phyloP scores from a whole-genome alignment of 2,888 invertebrate species.

The Bibio marci region DNA sequence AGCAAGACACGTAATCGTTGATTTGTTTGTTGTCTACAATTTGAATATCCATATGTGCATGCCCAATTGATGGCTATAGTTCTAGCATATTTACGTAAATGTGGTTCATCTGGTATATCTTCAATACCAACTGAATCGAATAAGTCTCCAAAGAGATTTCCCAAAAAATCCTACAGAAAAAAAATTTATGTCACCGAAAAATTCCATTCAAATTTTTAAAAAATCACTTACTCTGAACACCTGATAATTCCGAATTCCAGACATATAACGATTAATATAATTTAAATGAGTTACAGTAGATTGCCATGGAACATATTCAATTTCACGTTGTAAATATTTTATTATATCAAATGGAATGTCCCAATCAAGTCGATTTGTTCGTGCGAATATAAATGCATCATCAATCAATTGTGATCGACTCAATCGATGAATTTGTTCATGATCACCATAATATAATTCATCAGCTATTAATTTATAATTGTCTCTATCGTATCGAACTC shows the following conservation, averaged over 20 bases:
- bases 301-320: neutral
- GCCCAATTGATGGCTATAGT: neutral
- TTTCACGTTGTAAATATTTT: neutral
- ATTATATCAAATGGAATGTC: neutral
- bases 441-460: slow-evolving; percentile 13
- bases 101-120: neutral
- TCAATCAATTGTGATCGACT: slow-evolving; percentile 77
- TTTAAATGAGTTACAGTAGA: neutral
- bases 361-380: neutral
- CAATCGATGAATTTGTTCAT: slow-evolving; percentile 43
- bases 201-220: no score
- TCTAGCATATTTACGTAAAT: neutral
- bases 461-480: slow-evolving; percentile 50
- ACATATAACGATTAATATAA: neutral
- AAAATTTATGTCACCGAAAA: no score
- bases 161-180: neutral
- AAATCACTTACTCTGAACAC: neutral
- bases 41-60: neutral
- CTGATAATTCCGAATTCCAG: neutral
- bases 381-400: slow-evolving; percentile 46
- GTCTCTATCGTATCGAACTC: slow-evolving; percentile 48
- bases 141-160: neutral
- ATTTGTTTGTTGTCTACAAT: neutral
- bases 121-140: neutral
- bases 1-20: no score